Base-by-base conservation (phyloP, 2,113 vertebrate genomes). In the Benitochromis conjunctus region DNA sequence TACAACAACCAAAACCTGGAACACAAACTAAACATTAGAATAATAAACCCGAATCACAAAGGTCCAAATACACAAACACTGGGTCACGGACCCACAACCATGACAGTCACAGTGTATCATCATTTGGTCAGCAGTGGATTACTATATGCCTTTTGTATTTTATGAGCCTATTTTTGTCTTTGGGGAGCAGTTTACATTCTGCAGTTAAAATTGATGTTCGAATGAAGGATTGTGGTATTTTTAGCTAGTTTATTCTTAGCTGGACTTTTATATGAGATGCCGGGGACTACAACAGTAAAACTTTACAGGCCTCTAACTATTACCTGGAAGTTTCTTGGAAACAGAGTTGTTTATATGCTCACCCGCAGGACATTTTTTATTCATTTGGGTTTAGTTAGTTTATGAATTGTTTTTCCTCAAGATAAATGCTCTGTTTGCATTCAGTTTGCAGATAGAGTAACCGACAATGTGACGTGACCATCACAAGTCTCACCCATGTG, bases 301-400 rank as follows among this genome's bases (percentile, higher is more conserved):
- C 9, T 48, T 31, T 74, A 31, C 43, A 31, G 43, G 16, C 26
- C 43, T 46, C 24, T 74, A 48, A 74, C 41, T 74, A 51, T 0
- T 51, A 74, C 4, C 24, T 51, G 69, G 43, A 51, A 51, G 43
- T 74, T 51, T 51, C 43, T 5, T 74, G 43, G 43, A 74, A 0
- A 51, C 69, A 19, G 6, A 19, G 24, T 51, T 74, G 26, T 48
- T 51, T 51, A 74, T 74, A 51, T 29, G 24, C 16, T 48, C 18
- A 29, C 24, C 16, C 4, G 1, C 43, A 11, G 31, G 69, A 51
- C 9, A 0, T 0, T 2, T 51, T 74, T 31, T 29, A 48, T 51
- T 74, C 16, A 26, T 5, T 74, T 74, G 24, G 41, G 9, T 51
- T 74, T 74, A 74, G 43, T 7, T 48, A 18, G 69, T 48, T 48